phyloP scores from a whole-genome alignment of 1,140 invertebrate species.

The Drosophila truncata region DNA sequence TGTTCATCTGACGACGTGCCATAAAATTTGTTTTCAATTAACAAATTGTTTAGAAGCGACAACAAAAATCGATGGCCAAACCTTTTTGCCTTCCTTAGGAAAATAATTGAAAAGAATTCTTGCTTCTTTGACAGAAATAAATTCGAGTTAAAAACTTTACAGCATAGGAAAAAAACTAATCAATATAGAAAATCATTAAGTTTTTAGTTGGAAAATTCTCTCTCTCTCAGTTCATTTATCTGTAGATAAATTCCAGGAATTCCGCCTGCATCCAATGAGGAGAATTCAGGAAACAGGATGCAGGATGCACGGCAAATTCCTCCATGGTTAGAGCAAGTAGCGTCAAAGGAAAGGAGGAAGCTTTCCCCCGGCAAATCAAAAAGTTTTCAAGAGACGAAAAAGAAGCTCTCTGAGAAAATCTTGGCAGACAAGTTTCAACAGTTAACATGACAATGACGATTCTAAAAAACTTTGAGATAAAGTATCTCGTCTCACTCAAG shows the following conservation, averaged over 20 bases:
- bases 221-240: slow-evolving; percentile 7
- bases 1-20: slow-evolving; percentile 25
- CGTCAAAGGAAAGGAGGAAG: slow-evolving; percentile 17
- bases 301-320: slow-evolving; percentile 35
- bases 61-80: slow-evolving; percentile 32
- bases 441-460: slow-evolving; percentile 39
- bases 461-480: slow-evolving; percentile 36
- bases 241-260: slow-evolving; percentile 19
- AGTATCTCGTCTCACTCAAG: slow-evolving; percentile 13
- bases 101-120: not conserved
- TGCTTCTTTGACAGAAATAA: not conserved
- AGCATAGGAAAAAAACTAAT: not conserved
- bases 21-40: slow-evolving; percentile 80
- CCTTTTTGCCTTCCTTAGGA: not conserved
- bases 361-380: slow-evolving; percentile 32
- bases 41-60: slow-evolving; percentile 61
- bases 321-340: slow-evolving; percentile 35
- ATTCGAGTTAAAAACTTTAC: not conserved
- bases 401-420: slow-evolving; percentile 26
- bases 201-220: not conserved
- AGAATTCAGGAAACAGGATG: slow-evolving; percentile 23
- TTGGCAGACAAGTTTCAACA: slow-evolving; percentile 41
- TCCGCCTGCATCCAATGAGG: slow-evolving; percentile 9
- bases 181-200: not conserved
- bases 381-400: slow-evolving; percentile 38